Evolutionary conservation across 2,113 vertebrate species (phyloP).

Genomic region (Nyctereutes procyonoides): DNA sequence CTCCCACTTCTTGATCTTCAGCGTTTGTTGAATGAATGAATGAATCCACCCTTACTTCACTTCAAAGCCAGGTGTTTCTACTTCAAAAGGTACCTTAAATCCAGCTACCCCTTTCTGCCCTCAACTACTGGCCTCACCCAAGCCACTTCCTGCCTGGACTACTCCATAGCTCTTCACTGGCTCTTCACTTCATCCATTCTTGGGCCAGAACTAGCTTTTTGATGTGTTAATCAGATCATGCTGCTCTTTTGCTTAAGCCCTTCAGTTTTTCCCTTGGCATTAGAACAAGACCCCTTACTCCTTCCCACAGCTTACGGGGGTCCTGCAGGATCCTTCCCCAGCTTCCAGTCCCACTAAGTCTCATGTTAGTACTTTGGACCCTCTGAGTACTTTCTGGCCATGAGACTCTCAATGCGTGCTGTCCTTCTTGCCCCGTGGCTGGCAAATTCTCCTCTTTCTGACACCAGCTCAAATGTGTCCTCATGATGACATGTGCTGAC

Average conservation of each 20-base stretch:
- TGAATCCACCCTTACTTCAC: neutral
- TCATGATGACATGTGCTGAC: neutral
- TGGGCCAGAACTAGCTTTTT: neutral
- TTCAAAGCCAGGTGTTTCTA: conserved; percentile 13
- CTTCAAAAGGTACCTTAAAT: neutral
- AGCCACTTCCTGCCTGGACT: neutral
- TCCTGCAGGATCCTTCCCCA: neutral
- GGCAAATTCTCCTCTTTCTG: neutral
- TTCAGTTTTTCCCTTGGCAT: neutral
- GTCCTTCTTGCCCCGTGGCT: neutral
- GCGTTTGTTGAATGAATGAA: conserved; percentile 9
- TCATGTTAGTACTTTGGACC: neutral
- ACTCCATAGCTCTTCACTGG: neutral
- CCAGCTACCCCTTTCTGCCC: neutral
- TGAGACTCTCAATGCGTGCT: neutral
- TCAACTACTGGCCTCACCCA: neutral
- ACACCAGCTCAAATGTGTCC: neutral
- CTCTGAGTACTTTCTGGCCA: neutral
- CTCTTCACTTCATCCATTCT: neutral
- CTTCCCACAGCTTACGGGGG: neutral
- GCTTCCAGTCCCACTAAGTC: neutral
- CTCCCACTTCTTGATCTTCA: conserved; percentile 22
- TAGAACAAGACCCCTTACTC: neutral
- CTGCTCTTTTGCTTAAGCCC: neutral
- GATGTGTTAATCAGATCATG: neutral